These are phyloP conservation scores for Aromia moschata DNA, from an alignment of 2,888 invertebrate genomes.

Conservation along the genomic window DNA sequence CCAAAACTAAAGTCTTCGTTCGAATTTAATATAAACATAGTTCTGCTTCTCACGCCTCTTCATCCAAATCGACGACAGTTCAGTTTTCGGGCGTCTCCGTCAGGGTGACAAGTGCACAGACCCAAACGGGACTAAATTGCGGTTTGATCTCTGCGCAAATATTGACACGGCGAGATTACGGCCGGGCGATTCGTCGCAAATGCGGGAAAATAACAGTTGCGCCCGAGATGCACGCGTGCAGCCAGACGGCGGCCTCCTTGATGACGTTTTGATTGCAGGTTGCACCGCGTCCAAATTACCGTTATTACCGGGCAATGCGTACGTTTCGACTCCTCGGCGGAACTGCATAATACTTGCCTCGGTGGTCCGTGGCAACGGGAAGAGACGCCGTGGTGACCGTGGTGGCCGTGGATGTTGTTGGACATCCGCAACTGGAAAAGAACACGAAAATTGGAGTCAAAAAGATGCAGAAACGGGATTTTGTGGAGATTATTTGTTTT, in stretches of 20 bases:
- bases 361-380: constrained; percentile 61
- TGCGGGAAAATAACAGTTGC: constrained; percentile 40
- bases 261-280: constrained; percentile 41
- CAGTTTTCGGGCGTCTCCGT: not conserved
- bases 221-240: constrained; percentile 42
- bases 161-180: constrained; percentile 44
- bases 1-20: no score
- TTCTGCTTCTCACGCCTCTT: constrained; percentile 11
- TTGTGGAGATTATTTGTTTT: no score
- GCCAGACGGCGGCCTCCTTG: constrained; percentile 24
- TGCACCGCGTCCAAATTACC: constrained; percentile 12
- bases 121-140: constrained; percentile 40
- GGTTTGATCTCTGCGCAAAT: constrained; percentile 48
- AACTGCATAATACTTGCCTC: constrained; percentile 57
- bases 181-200: constrained; percentile 28
- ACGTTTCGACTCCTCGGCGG: no score
- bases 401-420: constrained; percentile 65
- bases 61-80: not conserved
- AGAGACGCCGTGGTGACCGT: constrained; percentile 59
- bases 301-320: constrained; percentile 30
- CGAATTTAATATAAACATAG: no score
- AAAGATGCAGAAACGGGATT: no score
- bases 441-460: no score
- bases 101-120: constrained; percentile 37
- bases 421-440: constrained; percentile 69